These are phyloP conservation scores for Heliconius charithonia DNA, from an alignment of 2,888 invertebrate genomes.

Conservation along the genomic window DNA sequence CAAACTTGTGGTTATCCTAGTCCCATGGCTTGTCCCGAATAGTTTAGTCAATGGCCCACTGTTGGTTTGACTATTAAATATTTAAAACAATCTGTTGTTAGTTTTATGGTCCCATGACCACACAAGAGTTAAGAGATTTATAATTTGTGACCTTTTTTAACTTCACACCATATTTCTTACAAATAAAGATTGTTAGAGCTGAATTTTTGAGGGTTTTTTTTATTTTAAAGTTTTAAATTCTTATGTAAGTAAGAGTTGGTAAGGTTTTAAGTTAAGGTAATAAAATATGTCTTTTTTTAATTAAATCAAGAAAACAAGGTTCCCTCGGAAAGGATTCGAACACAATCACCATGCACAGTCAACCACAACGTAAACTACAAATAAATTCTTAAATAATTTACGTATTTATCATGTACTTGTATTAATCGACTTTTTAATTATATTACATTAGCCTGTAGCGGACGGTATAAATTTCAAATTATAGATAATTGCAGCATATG, in stretches of 20 bases:
- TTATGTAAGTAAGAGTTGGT: neutral
- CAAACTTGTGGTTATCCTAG: constrained; percentile 6
- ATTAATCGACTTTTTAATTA: constrained; percentile 6
- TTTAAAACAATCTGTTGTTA: constrained; percentile 43
- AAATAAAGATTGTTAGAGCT: neutral
- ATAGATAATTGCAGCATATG: neutral
- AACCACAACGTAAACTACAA: neutral
- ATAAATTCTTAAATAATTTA: neutral
- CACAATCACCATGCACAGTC: neutral
- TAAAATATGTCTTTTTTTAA: neutral
- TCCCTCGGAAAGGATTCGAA: neutral
- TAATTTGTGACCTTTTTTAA: constrained; percentile 21
- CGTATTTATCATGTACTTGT: neutral
- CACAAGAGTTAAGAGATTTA: constrained; percentile 32
- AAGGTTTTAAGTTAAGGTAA: too few relatives aligned
- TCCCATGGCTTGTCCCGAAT: constrained; percentile 33
- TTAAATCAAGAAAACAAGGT: neutral
- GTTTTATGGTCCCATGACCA: constrained; percentile 40
- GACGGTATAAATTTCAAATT: constrained; percentile 11
- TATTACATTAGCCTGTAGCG: too few relatives aligned
- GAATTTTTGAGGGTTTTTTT: neutral
- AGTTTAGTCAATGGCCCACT: constrained; percentile 54
- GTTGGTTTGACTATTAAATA: constrained; percentile 59
- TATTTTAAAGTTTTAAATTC: neutral
- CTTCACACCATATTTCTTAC: constrained; percentile 7